Evolutionary conservation across 2,888 invertebrate genomes (phyloP), one percentile per base, ranked within the genome.

Genomic region (Athripsodes cinereus): DNA sequence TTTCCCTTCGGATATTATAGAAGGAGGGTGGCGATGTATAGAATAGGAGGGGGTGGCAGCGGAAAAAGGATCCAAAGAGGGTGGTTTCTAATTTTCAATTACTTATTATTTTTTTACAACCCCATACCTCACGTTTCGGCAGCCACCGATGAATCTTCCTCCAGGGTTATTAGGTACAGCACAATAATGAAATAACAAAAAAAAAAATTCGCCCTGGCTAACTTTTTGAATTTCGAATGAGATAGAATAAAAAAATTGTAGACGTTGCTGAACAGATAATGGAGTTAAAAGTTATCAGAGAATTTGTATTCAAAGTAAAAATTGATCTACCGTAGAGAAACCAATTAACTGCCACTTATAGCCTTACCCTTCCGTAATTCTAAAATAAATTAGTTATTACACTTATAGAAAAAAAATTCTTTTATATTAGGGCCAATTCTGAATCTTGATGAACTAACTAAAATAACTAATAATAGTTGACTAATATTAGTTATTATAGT

Each of bases 31-130:
- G 22, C 3, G 54, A 22, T 6, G 31, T 31, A 8, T 11, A 31
- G 11, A 31, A 13, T 3, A 16, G 40, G 1, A 22, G 18, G 44
- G 40, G 47, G 59, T 22, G 54, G 21, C 22, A 5, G 44, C 22
- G 46, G 59, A 22, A 44, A 18, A 22, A 35, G 19, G 40, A 19
- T 3, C 5, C 5, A 3, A 26, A 2, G 20, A 49, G 34, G 51
- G 52, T 13, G 52, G 26, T 35, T 48, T 54, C 34, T 61, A 63
- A 61, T 63, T 63, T 63, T 63, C 63, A 63, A 63, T 61, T 63
- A 63, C 61, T 40, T 8, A 8, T n/a, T n/a, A 6, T 26, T 61
- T 63, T 63, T 61, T 61, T 57, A 51, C 40, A 44, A 22, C 52
- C 40, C 46, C 57, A 52, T 52, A 53, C 53, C 55, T 59, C 50